These are phyloP conservation scores for Bucco capensis DNA, from an alignment of 2,113 vertebrate genomes.

Conservation along the genomic window DNA sequence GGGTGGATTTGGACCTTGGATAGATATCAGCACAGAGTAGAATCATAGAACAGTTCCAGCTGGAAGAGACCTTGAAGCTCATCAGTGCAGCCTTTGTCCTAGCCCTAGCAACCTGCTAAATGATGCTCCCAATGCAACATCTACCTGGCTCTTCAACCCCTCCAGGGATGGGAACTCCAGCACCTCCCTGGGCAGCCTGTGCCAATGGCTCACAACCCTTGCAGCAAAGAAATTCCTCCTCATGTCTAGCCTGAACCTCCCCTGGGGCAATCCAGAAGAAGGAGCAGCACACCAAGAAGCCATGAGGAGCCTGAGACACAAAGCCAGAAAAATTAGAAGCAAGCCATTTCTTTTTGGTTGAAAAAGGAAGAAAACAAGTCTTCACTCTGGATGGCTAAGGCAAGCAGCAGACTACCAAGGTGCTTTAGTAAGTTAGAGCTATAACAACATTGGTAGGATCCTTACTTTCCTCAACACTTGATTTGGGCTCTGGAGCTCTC, in stretches of 20 bases:
- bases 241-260: too few species aligned
- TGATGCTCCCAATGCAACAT: too few species aligned
- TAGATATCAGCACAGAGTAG: rapidly evolving
- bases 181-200: too few species aligned
- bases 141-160: too few species aligned
- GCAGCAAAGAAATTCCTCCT: too few species aligned
- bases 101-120: too few species aligned
- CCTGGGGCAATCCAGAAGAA: not conserved
- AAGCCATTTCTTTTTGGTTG: rapidly evolving
- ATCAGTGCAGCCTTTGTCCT: too few species aligned
- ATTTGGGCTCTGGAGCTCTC: not conserved
- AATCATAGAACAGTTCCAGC: too few species aligned
- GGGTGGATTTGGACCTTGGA: not conserved
- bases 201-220: too few species aligned
- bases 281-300: not conserved
- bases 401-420: not conserved
- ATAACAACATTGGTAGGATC: rapidly evolving
- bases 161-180: too few species aligned
- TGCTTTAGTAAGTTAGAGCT: not conserved
- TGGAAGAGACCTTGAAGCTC: too few species aligned
- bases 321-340: not conserved
- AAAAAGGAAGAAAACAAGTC: not conserved
- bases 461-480: rapidly evolving
- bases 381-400: not conserved
- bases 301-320: not conserved